Evolutionary conservation across 1,140 invertebrate species (phyloP).

Genomic region (Zophobas morio): DNA sequence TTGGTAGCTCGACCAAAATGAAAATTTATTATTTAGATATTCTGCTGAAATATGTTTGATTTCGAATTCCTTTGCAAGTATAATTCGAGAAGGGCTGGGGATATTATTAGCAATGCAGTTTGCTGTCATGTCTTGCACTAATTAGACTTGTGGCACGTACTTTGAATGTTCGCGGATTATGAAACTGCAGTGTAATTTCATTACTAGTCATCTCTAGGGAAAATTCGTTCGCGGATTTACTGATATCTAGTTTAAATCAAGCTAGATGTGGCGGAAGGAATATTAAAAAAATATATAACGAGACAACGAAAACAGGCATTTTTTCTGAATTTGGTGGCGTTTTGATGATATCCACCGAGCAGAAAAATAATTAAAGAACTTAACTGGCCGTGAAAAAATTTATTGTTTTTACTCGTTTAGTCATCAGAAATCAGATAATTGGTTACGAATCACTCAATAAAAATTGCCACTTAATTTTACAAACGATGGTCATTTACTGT

Average conservation of each 20-base stretch:
- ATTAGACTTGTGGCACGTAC: conserved; percentile 8
- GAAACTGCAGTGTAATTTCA: conserved; percentile 1
- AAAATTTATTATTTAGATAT: conserved; percentile 36
- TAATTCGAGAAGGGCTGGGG: not conserved
- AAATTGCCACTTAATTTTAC: too few relatives aligned
- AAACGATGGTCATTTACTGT: too few relatives aligned
- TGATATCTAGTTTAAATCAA: not conserved
- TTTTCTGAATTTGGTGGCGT: too few relatives aligned
- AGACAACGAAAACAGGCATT: too few relatives aligned
- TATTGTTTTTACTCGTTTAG: too few relatives aligned
- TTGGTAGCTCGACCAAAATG: conserved; percentile 19
- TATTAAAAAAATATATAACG: too few relatives aligned
- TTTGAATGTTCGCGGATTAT: not conserved
- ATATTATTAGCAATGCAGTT: conserved; percentile 29
- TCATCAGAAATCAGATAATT: too few relatives aligned
- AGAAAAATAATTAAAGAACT: too few relatives aligned
- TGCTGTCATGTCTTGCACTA: not conserved
- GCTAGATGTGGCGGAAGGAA: too few relatives aligned
- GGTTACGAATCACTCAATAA: too few relatives aligned
- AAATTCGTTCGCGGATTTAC: not conserved
- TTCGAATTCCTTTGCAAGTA: conserved; percentile 14
- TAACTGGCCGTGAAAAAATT: too few relatives aligned
- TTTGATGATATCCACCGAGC: too few relatives aligned
- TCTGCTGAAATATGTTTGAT: conserved; percentile 3
- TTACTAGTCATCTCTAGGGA: not conserved